Evolutionary conservation across 2,888 invertebrate species (phyloP).

Genomic region (Anthophora plumipes): DNA sequence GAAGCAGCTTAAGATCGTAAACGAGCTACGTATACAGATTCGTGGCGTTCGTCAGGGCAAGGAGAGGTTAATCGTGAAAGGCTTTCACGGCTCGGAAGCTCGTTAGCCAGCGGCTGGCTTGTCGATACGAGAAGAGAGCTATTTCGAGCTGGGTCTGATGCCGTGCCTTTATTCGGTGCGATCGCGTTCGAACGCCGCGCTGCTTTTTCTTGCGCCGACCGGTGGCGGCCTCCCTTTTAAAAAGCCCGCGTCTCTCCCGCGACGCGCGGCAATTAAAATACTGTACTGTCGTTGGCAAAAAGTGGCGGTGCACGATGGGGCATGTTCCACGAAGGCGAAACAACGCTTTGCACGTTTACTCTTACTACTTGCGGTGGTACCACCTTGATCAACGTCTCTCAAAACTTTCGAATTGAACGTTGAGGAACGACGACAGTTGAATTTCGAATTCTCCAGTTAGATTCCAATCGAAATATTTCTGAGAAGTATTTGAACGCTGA

Average conservation of each 20-base stretch:
- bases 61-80: constrained; percentile 38
- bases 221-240: constrained; percentile 37
- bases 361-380: background rate
- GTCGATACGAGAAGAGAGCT: constrained; percentile 42
- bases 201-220: constrained; percentile 45
- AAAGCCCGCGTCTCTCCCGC: constrained; percentile 52
- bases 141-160: constrained; percentile 48
- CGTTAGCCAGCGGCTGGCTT: constrained; percentile 25
- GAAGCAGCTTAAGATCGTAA: constrained; percentile 43
- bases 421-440: too few relatives aligned
- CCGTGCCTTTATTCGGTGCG: constrained; percentile 69
- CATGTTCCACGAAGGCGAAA: background rate
- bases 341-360: background rate
- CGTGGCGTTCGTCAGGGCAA: constrained; percentile 22
- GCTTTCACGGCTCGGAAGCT: constrained; percentile 41
- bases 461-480: too few relatives aligned
- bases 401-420: too few relatives aligned
- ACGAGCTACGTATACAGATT: constrained; percentile 41
- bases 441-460: too few relatives aligned
- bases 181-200: constrained; percentile 47
- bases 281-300: constrained; percentile 21
- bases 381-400: background rate
- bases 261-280: constrained; percentile 73
- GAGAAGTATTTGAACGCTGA: too few relatives aligned
- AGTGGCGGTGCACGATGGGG: constrained; percentile 40